A percentile compares a stretch with the other conserved stretches of the same genome.
These are phyloP conservation scores for Chloropsis hardwickii DNA, from an alignment of 2,113 vertebrate species.

Conservation along the genomic window DNA sequence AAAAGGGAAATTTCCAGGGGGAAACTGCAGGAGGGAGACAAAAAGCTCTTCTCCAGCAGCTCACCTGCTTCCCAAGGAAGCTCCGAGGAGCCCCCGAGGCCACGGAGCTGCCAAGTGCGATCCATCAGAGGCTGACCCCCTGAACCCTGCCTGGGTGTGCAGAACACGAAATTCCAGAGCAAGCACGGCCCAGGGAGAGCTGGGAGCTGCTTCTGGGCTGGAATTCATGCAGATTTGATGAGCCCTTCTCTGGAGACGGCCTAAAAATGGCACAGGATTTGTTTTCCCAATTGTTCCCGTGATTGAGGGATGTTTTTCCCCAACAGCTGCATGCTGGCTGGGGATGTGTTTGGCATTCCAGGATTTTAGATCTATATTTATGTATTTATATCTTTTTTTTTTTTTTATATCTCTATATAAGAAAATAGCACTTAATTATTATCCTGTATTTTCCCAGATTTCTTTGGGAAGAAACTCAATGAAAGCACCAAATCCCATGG, in stretches of 20 bases:
- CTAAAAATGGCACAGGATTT: neutral
- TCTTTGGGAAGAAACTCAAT: neutral
- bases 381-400: fast-evolving
- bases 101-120: neutral
- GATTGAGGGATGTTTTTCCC: too few species aligned
- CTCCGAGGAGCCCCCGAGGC: neutral
- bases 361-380: neutral
- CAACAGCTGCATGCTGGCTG: neutral
- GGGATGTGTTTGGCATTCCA: neutral
- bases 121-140: conserved; percentile 4
- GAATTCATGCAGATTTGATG: neutral
- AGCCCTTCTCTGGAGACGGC: neutral
- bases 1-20: neutral
- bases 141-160: neutral
- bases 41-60: neutral
- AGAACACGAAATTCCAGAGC: neutral
- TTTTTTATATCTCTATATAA: neutral
- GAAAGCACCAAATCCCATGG: neutral
- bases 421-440: neutral
- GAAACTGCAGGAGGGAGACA: neutral
- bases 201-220: fast-evolving
- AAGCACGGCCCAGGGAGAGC: neutral
- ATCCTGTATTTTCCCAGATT: neutral
- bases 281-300: neutral
- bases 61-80: neutral